A percentile compares a stretch with the other conserved stretches of the same genome.
These are phyloP conservation scores for Hirtodrosophila trivittata DNA, from an alignment of 2,888 invertebrate species.

Conservation along the genomic window DNA sequence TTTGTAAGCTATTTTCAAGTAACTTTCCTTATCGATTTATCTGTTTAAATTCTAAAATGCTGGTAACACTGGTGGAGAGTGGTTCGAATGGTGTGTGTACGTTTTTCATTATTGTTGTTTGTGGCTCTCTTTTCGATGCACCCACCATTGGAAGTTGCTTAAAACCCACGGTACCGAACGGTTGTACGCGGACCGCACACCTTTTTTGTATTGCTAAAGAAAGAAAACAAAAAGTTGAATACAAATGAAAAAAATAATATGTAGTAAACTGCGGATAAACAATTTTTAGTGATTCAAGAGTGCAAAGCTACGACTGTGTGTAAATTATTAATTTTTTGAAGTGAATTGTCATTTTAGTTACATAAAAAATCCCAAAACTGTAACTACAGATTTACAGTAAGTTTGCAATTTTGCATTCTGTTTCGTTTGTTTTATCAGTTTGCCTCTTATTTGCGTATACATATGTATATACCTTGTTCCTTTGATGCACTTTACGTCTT, in stretches of 20 bases:
- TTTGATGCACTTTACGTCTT: conserved; percentile 42
- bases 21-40: no score
- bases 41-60: no score
- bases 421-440: conserved; percentile 53
- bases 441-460: conserved; percentile 21
- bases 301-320: background rate
- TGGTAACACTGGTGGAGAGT: no score
- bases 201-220: conserved; percentile 9
- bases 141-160: conserved; percentile 22
- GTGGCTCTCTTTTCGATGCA: conserved; percentile 5
- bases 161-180: conserved; percentile 10
- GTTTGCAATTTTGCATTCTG: conserved; percentile 47
- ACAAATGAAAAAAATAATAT: conserved; percentile 20
- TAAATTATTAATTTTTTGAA: background rate
- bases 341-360: conserved; percentile 35
- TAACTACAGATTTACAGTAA: conserved; percentile 66
- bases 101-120: conserved; percentile 7
- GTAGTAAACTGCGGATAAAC: conserved; percentile 10
- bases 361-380: conserved; percentile 56
- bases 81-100: background rate
- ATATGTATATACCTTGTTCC: conserved; percentile 21
- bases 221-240: conserved; percentile 23
- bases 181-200: conserved; percentile 11
- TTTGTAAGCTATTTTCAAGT: no score
- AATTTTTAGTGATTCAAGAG: conserved; percentile 1